Percentiles rank a stretch among this genome's conserved stretches.
These are phyloP conservation scores for Conchocele bisecta DNA, from an alignment of 2,888 invertebrate species.

Conservation along the genomic window DNA sequence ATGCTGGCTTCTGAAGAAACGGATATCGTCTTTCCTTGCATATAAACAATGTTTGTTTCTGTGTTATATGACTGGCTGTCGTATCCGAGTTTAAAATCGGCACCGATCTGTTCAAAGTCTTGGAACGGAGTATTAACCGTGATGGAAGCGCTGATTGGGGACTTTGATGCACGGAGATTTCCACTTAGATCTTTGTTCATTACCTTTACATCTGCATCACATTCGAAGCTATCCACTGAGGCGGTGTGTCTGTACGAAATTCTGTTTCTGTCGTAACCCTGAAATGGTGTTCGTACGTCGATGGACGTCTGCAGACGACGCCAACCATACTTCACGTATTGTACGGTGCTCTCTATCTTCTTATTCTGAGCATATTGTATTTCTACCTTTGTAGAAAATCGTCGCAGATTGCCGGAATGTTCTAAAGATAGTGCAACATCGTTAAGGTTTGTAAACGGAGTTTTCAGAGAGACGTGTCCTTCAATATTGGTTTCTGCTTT, in stretches of 20 bases:
- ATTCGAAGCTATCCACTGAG: slow-evolving; percentile 48
- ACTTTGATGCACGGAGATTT: slow-evolving; percentile 25
- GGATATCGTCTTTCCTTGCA: slow-evolving; percentile 40
- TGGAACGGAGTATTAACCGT: slow-evolving; percentile 32
- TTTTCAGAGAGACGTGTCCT: slow-evolving; percentile 22
- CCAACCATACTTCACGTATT: slow-evolving; percentile 44
- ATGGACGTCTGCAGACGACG: slow-evolving; percentile 36
- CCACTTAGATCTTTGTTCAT: slow-evolving; percentile 40
- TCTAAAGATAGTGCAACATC: slow-evolving; percentile 29
- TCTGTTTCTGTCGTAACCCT: slow-evolving; percentile 30
- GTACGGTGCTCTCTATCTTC: slow-evolving; percentile 22
- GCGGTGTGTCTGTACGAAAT: slow-evolving; percentile 37
- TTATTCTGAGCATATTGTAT: slow-evolving; percentile 30
- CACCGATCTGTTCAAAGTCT: slow-evolving; percentile 33
- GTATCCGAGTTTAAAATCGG: slow-evolving; percentile 29
- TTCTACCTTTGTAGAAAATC: slow-evolving; percentile 32
- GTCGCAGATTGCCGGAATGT: slow-evolving; percentile 24
- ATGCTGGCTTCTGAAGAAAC: slow-evolving; percentile 20
- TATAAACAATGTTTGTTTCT: slow-evolving; percentile 34
- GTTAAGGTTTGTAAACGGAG: slow-evolving; percentile 21
- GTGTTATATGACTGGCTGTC: slow-evolving; percentile 9
- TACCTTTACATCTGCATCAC: slow-evolving; percentile 31
- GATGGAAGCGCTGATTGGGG: slow-evolving; percentile 20
- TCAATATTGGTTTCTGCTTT: slow-evolving; percentile 17
- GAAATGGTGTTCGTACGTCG: slow-evolving; percentile 37